These are phyloP conservation scores for Symphodus melops DNA, from an alignment of 2,113 vertebrate genomes.

Conservation along the genomic window DNA sequence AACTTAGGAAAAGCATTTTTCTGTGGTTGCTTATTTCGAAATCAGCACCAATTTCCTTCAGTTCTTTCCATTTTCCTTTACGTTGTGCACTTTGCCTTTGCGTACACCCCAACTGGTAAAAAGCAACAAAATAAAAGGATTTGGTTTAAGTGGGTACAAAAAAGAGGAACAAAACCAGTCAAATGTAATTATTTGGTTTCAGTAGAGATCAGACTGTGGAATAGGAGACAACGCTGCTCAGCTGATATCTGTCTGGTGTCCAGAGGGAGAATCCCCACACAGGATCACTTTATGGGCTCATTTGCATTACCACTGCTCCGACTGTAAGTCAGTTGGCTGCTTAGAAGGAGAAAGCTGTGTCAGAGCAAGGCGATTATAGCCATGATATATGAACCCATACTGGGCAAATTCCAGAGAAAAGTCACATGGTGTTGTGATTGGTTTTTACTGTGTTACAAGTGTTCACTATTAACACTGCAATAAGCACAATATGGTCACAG, in stretches of 20 bases:
- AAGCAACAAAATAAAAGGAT: constrained; percentile 41
- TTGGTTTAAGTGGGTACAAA: constrained; percentile 5
- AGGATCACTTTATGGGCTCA: constrained; percentile 75
- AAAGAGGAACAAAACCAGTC: neutral
- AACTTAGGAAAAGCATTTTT: constrained; percentile 56
- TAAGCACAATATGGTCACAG: constrained; percentile 46
- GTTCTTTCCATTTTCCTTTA: constrained; percentile 30
- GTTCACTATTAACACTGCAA: constrained; percentile 67
- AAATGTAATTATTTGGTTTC: constrained; percentile 47
- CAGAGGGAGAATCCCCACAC: constrained; percentile 60
- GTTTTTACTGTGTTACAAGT: constrained; percentile 69
- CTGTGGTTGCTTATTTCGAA: constrained; percentile 51
- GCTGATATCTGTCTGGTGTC: constrained; percentile 65
- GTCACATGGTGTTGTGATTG: constrained; percentile 75
- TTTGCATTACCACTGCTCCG: constrained; percentile 64
- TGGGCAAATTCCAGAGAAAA: constrained; percentile 72
- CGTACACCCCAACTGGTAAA: constrained; percentile 10
- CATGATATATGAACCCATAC: constrained; percentile 76
- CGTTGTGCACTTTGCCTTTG: constrained; percentile 14
- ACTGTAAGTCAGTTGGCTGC: constrained; percentile 72
- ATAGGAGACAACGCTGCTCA: constrained; percentile 41
- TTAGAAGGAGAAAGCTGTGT: constrained; percentile 53
- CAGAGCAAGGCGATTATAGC: constrained; percentile 69
- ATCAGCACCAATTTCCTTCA: constrained; percentile 43
- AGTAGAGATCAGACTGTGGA: constrained; percentile 12